These are phyloP conservation scores for Sebastolobus altivelis DNA, from an alignment of 2,797 vertebrate genomes.

Conservation along the genomic window DNA sequence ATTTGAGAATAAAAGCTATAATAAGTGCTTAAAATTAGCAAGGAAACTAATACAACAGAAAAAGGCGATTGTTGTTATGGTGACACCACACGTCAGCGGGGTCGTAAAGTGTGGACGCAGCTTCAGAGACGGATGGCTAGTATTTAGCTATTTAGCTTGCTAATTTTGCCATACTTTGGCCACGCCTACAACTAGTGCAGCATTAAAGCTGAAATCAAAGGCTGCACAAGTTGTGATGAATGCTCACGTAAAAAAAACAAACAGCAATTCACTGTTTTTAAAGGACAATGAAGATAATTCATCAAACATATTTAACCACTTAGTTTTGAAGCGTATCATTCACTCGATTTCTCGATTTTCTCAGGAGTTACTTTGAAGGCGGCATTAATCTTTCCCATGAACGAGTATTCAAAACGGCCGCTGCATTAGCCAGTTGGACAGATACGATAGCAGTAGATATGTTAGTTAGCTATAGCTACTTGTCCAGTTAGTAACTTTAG, in stretches of 20 bases:
- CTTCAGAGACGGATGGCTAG: too few species aligned
- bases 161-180: too few species aligned
- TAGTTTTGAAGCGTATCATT: slow-evolving; percentile 23
- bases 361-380: slow-evolving; percentile 43
- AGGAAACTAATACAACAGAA: too few species aligned
- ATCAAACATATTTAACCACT: neutral
- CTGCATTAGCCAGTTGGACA: neutral
- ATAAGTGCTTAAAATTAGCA: neutral
- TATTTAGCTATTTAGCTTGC: too few species aligned
- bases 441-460: slow-evolving; percentile 17
- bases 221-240: neutral
- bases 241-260: neutral
- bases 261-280: neutral
- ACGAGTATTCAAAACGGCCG: slow-evolving; percentile 58
- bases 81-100: too few species aligned
- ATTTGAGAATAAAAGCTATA: neutral
- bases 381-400: neutral
- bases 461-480: slow-evolving; percentile 34
- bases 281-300: neutral
- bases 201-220: neutral
- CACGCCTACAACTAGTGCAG: too few species aligned
- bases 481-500: slow-evolving; percentile 28
- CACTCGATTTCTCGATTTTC: neutral
- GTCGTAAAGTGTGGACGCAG: too few species aligned
- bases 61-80: too few species aligned